A percentile compares a stretch with the other conserved stretches of the same genome.
These are phyloP conservation scores for Synanthedon vespiformis DNA, from an alignment of 2,888 invertebrate species.

Conservation along the genomic window DNA sequence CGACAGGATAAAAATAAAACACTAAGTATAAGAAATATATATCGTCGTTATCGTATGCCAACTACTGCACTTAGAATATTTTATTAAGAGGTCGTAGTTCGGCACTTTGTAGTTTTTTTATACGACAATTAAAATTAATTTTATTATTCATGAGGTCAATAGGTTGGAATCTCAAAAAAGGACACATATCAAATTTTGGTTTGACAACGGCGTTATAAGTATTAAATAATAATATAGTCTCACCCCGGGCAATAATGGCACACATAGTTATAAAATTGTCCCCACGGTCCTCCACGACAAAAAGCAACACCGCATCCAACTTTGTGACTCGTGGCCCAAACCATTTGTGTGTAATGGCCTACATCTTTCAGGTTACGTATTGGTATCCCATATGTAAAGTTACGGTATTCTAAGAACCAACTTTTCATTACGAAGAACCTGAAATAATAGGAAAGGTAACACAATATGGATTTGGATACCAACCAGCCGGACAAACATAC, in stretches of 20 bases:
- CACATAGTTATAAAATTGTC: constrained; percentile 81
- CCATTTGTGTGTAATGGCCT: constrained; percentile 87
- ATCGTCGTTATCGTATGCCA: no score
- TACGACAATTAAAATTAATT: no score
- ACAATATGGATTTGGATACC: no score
- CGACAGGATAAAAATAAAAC: no score
- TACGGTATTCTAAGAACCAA: constrained; percentile 81
- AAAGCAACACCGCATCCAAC: constrained; percentile 82
- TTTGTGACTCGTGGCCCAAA: constrained; percentile 82
- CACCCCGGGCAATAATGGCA: constrained; percentile 89
- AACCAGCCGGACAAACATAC: no score
- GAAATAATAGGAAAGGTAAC: constrained; percentile 16
- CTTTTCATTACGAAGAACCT: constrained; percentile 85
- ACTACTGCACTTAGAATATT: no score
- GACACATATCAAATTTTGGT: no score
- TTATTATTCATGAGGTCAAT: not conserved
- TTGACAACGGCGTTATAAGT: no score
- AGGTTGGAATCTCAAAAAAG: not conserved
- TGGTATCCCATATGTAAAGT: constrained; percentile 77
- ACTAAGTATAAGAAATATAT: no score
- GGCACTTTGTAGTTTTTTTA: no score
- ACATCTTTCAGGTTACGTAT: constrained; percentile 72
- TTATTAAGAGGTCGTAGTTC: no score
- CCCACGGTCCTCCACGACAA: constrained; percentile 74
- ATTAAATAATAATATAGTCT: constrained; percentile 29